phyloP scores from a whole-genome alignment of 2,797 vertebrate genomes.

The Dipus sagitta region DNA sequence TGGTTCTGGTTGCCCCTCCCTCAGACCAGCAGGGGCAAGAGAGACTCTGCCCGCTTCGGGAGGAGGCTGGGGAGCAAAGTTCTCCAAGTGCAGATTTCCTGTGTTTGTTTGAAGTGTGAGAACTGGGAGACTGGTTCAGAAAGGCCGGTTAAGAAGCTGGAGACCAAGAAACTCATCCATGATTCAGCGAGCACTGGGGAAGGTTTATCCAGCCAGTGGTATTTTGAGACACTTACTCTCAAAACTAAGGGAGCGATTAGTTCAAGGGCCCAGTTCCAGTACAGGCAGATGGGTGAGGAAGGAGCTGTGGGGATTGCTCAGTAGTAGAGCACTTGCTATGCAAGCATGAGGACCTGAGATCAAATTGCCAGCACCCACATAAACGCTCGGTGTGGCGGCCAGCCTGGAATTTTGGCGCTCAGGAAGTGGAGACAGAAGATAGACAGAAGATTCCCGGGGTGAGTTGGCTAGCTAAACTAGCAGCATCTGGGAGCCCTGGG shows the following conservation, averaged over 20 bases:
- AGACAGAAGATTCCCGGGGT: no score
- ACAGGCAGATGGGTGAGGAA: neutral
- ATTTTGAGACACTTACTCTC: constrained; percentile 1
- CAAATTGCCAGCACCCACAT: no score
- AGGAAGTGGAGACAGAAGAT: no score
- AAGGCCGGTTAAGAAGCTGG: neutral
- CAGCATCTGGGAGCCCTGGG: no score
- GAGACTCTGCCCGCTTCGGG: neutral
- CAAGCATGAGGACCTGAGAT: no score
- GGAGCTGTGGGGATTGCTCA: no score
- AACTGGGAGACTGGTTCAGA: neutral
- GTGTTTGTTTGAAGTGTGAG: neutral
- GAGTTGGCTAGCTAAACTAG: no score
- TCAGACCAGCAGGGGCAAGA: neutral
- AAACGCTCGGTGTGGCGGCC: no score
- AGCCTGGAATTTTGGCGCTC: no score
- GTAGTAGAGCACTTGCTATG: no score
- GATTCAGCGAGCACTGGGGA: neutral
- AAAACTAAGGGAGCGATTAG: neutral
- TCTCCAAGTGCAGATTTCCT: neutral
- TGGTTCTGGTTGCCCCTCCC: neutral
- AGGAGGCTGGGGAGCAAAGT: neutral
- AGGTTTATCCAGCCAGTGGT: neutral
- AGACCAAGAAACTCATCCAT: neutral
- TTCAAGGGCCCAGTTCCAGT: neutral